Conservation (phyloP, 2,113 vertebrate species). For the Hydrochoerus hydrochaeris region DNA sequence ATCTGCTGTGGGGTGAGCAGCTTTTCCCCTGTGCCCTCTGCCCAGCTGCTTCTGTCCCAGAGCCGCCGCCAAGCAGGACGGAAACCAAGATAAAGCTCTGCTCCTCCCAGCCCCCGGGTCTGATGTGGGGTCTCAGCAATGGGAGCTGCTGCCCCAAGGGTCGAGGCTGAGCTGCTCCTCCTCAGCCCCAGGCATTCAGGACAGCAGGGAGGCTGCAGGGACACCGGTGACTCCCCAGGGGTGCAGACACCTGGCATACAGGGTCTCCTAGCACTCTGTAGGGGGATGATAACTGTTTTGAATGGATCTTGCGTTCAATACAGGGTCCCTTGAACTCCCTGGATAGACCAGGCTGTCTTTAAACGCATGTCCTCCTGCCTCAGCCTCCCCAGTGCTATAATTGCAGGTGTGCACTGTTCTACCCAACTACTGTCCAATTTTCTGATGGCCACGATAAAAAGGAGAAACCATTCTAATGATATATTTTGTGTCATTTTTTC, state of each 20-base stretch:
- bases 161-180: neutral
- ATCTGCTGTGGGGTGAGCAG: neutral
- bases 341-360: neutral
- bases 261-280: neutral
- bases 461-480: neutral
- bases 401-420: too few relatives aligned
- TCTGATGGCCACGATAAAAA: neutral
- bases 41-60: too few relatives aligned
- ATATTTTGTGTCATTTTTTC: neutral
- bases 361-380: neutral
- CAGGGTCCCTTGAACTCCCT: neutral
- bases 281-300: neutral
- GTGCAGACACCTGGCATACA: neutral
- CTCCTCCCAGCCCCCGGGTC: neutral
- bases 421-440: too few relatives aligned
- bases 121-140: neutral
- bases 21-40: neutral
- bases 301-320: neutral
- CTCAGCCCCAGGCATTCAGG: neutral
- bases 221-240: neutral
- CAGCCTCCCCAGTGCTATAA: too few relatives aligned
- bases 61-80: too few relatives aligned
- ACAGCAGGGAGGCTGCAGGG: neutral
- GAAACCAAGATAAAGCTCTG: neutral
- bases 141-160: too few relatives aligned